Base-by-base conservation (phyloP, 2,113 vertebrate species). In the Sitta europaea region DNA sequence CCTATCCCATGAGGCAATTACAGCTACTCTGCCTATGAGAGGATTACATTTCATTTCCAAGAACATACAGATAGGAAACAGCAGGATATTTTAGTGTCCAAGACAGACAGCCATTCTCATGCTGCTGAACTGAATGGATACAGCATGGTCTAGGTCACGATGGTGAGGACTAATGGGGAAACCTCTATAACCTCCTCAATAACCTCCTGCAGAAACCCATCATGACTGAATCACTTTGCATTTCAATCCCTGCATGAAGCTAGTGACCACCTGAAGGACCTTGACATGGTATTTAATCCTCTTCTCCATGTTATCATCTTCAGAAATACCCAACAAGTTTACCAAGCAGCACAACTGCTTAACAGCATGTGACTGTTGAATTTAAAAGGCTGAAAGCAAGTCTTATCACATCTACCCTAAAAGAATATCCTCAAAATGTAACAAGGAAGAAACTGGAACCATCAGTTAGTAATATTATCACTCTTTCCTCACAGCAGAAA, bases 101-200 rank as follows among this genome's bases (percentile, higher is more conserved):
- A 81, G 35, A 58, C 40, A 53, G 91, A 63, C 16, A 31, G 57
- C 29, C 53, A 23, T 61, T 58, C 38, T 63, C 0, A 0, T 24
- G 29, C 57, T 57, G 51, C 76, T 77, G 38, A 62, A 67, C 36
- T 6, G 2, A 80, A 70, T 0, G 0, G 35, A 89, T 48, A 18
- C 8, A 65, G 33, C 11, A 27, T 9, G n/a, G 21, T 57, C n/a
- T 42, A 35, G 25, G 29, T 35, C 68, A n/a, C 0, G 0, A 59
- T 8, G 25, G 45, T 17, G n/a, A 94, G n/a, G 23, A 79, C 35
- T 36, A 50, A 38, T 0, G 1, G 25, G 45, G 70, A 58, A 35
- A 66, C 13, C 18, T 73, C 23, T 51, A 53, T 58, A n/a, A n/a
- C n/a, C n/a, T 7, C 15, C 45, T 71, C 48, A 31, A 28, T 62